Evolutionary conservation across 2,113 vertebrate species (phyloP), one percentile per base, ranked within the genome.

Genomic region (Ploceus nigricollis): DNA sequence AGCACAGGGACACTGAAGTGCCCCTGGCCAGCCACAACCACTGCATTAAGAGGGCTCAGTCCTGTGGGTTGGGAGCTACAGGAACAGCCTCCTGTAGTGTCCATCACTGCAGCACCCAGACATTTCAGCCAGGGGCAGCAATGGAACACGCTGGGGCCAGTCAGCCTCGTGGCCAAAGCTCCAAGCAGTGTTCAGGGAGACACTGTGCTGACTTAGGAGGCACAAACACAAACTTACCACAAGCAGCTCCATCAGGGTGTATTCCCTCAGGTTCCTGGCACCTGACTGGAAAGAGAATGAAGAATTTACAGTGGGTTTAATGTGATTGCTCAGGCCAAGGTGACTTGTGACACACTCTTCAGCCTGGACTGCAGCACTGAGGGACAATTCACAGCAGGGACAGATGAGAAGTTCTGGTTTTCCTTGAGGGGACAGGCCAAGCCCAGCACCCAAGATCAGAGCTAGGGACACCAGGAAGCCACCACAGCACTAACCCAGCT

Each of bases 211-310:
- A 69, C 6, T 24, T 5, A 12, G 11, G 31, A 66, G 40, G 10
- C 13, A 76, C 45, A 70, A 70, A 31, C 45, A 57, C 42, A 5
- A 10, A 97, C 99, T 99, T 95, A 99, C 99, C 99, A 99, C 99
- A 63, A 99, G 98, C 97, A 99, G 98, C 97, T 99, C 99, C 99
- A 99, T 99, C 28, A 99, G 97, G 3, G 99, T 98, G 42, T 99
- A 99, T 33, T 99, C 99, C 86, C 98, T 96, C 66, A 99, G 98
- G 90, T 97, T 99, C 97, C 98, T 99, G 94, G 99, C 96, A 82
- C 99, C 99, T 56, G 99, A 99, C 99, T 99, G 94, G 42, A 98
- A 97, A 77, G 57, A 95, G 77, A 97, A 82, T 5, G 11, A 60
- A 75, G 72, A 63, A 37, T 58, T 87, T 6, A 39, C 33, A 4